Evolutionary conservation across 2,113 vertebrate species (phyloP).

Genomic region (Phyllostomus hastatus): DNA sequence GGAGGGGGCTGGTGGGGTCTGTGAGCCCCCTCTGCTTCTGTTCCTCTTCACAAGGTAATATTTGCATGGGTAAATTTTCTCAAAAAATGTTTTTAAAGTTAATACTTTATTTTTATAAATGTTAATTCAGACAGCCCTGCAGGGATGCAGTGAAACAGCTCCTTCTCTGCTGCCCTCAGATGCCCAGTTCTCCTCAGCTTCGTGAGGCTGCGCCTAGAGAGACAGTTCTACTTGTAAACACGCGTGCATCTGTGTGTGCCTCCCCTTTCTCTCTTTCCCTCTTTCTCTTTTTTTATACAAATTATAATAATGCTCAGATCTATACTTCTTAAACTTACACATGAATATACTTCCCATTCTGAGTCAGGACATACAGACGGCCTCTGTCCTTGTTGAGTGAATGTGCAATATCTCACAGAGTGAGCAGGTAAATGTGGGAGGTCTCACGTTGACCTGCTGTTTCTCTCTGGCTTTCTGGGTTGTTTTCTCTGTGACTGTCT

Average conservation of each 20-base stretch:
- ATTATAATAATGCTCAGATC: background rate
- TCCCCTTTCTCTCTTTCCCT: background rate
- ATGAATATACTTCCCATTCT: background rate
- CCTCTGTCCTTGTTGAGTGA: background rate
- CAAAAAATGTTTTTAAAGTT: background rate
- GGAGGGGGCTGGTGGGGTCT: background rate
- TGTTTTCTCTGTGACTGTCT: background rate
- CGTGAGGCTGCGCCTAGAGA: background rate
- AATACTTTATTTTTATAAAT: background rate
- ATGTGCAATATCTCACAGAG: background rate
- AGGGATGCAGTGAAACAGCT: background rate
- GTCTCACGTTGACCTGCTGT: background rate
- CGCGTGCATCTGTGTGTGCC: fast-evolving
- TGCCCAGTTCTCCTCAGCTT: background rate
- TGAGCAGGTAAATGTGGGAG: too few species aligned
- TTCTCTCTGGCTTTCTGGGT: background rate
- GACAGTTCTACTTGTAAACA: background rate
- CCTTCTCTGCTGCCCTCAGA: background rate
- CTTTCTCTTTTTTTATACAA: background rate
- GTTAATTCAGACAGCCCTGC: background rate
- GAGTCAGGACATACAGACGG: background rate
- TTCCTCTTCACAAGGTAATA: background rate
- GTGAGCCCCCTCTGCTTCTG: background rate
- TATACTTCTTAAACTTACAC: background rate
- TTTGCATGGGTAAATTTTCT: background rate